Conservation (phyloP, 1,140 invertebrate genomes). For the Phymorhynchus buccinoides region DNA sequence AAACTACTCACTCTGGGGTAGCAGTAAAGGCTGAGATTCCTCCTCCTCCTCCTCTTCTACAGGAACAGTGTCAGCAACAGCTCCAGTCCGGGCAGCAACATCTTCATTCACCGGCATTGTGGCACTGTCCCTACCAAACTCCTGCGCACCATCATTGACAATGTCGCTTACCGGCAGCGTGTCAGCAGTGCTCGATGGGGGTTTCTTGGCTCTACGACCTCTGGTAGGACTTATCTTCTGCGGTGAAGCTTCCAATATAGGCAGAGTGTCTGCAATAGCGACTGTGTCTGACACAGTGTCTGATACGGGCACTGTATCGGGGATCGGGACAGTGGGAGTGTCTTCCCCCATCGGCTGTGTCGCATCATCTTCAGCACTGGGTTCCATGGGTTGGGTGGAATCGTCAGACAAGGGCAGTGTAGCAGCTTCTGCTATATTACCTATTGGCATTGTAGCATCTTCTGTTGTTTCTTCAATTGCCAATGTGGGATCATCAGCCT, state of each 20-base stretch:
- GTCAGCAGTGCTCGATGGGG: neutral
- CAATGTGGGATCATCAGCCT: conserved; percentile 37
- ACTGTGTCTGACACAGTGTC: neutral
- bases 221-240: neutral
- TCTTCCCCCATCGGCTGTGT: neutral
- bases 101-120: neutral
- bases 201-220: neutral
- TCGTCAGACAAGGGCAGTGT: conserved; percentile 12
- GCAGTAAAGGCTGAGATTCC: neutral
- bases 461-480: conserved; percentile 31
- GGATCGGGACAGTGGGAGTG: neutral
- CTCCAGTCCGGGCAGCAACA: neutral
- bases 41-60: neutral
- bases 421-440: conserved; percentile 12
- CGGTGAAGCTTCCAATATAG: neutral
- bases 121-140: neutral
- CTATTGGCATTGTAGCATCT: conserved; percentile 32
- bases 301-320: neutral
- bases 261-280: neutral
- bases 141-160: neutral
- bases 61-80: neutral
- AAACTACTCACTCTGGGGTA: conserved; percentile 14
- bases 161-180: neutral
- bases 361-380: conserved; percentile 1
- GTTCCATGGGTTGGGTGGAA: neutral